Base-by-base conservation (phyloP, 1,140 invertebrate species). In the Trichonephila inaurata region DNA sequence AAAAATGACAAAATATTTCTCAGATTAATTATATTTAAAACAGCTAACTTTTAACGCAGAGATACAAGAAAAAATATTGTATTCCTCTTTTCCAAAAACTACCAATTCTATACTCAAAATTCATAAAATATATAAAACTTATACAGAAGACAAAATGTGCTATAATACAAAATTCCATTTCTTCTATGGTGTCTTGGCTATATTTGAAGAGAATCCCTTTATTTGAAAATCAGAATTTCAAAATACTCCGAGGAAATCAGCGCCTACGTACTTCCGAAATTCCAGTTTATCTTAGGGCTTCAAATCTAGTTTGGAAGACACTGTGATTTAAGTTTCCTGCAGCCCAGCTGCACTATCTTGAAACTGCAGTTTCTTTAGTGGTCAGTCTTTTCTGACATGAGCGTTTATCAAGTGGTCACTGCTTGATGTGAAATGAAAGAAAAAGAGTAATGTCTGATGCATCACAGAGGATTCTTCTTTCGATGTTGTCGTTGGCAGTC, bases 371-470 rank as follows among this genome's bases (percentile, higher is more conserved):
- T 62, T 86, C 60, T 19, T 61, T 61, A 61, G 21, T 61, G 69
- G 69, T 28, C 83, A 86, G 83, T 61, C 24, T 28, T 86, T 62
- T 60, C 51, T 86, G 83, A 86, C 83, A 62, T 7, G 60, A 19
- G 62, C 83, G 83, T 86, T 86, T 61, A 62, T 86, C 83, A 86
- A 86, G 60, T 28, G 51, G 83, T 62, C 24, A 24, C 24, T 16
- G 83, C 58, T 60, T 86, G 51, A 64, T 58, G 83, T 62, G 12
- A 5, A 24, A 85, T 44, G 82, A 60, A 60, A 51, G 51, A 51
- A 51, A 51, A 51, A 51, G 51, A 51, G 51, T 51, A 51, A 62
- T 62, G 83, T 33, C 24, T 60, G 28, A 6, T 28, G 24, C n/a
- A 58, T 51, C 18, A 14, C 83, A 18, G 7, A 24, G 51, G n/a